Evolutionary conservation across 2,113 vertebrate species (phyloP), one percentile per base, ranked within the genome.

Genomic region (Rafetus swinhoei): DNA sequence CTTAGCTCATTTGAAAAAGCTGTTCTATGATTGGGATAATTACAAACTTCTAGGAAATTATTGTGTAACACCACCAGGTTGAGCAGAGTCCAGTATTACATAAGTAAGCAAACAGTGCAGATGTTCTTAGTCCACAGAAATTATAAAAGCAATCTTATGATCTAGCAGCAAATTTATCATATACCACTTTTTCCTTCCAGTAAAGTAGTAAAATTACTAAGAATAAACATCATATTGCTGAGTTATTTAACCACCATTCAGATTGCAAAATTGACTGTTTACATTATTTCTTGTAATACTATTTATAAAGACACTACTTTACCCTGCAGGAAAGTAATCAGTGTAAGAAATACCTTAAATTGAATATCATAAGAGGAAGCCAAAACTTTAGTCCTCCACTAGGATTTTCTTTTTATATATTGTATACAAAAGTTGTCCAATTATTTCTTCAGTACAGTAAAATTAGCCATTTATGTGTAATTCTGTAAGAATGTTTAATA

Each of bases 111-210:
- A 45, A 5, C 45, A 45, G 32, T n/a, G 32, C 52, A 83, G 24
- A 12, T 0, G 1, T 65, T 72, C 13, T 80, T 3, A 1, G n/a
- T 19, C 74, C 52, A n/a, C 39, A 62, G 35, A 82, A 9, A 7
- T 62, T 62, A 19, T 1, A 0, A 39, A 54, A 87, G 2, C 24
- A 7, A 0, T 19, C 56, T 39, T 22, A 77, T 57, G 60, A 2
- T 1, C 4, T 24, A 39, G 45, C 45, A 53, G 22, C 24, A 39
- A 72, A 85, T 81, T 29, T 5, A 84, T 50, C 76, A 79, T 52
- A 72, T 4, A 0, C 35, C 53, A 7, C 39, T 55, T 57, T 72
- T 54, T 8, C 25, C 16, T 2, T 1, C 5, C 1, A 25, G 65
- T 1, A 0, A 65, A 53, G 84, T 16, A 1, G 4, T 7, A 3